Evolutionary conservation across 2,113 vertebrate genomes (phyloP).

Genomic region (Meles meles): DNA sequence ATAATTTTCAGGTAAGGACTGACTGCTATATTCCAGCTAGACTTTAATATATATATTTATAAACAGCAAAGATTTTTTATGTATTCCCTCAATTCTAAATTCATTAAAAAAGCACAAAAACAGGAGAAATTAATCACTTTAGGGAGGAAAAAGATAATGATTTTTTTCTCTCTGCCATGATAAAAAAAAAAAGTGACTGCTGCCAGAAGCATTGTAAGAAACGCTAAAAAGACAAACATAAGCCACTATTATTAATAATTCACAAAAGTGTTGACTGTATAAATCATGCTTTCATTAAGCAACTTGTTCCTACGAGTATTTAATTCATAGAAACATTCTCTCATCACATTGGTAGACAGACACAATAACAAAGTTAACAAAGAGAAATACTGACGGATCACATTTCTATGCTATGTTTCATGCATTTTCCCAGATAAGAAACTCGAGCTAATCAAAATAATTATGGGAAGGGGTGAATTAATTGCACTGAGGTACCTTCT

Average conservation of each 20-base stretch:
- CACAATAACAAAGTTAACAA: neutral
- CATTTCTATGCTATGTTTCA: neutral
- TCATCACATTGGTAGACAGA: neutral
- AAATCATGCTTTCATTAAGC: neutral
- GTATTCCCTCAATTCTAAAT: neutral
- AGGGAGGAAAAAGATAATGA: neutral
- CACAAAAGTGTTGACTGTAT: neutral
- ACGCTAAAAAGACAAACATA: neutral
- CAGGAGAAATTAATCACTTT: neutral
- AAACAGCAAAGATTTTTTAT: neutral
- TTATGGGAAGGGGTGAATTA: neutral
- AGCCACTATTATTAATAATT: neutral
- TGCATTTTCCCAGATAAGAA: neutral
- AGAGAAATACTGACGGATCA: neutral
- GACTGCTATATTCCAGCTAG: neutral
- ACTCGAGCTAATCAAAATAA: neutral
- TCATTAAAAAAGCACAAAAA: neutral
- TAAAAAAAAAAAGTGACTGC: neutral
- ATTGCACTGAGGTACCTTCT: constrained; percentile 83
- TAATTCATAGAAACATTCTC: neutral
- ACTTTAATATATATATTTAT: neutral
- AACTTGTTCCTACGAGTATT: neutral
- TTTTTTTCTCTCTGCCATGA: neutral
- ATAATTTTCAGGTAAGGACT: neutral
- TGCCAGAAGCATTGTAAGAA: neutral